A percentile compares a stretch with the other conserved stretches of the same genome.
phyloP scores from a whole-genome alignment of 2,888 invertebrate species.

The Galerucella nymphaeae region DNA sequence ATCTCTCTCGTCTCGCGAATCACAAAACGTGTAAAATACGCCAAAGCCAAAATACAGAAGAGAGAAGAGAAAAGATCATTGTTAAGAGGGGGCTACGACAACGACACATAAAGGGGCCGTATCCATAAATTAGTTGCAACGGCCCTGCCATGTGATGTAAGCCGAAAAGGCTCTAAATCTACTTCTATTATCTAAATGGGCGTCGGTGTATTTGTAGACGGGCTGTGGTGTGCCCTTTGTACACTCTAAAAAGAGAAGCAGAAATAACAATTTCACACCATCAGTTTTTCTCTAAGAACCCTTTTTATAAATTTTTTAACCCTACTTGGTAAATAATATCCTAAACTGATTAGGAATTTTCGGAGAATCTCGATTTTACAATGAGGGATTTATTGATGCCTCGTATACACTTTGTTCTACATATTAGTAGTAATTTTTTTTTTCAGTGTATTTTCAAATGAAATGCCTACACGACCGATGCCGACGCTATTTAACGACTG shows the following conservation, averaged over 20 bases:
- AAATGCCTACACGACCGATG: conserved; percentile 8
- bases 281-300: background rate
- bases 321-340: no score
- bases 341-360: no score
- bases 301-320: background rate
- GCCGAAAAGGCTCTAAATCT: conserved; percentile 64
- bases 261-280: background rate
- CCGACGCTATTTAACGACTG: conserved; percentile 1
- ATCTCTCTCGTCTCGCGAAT: conserved; percentile 29
- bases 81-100: conserved; percentile 36
- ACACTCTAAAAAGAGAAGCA: conserved; percentile 12
- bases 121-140: conserved; percentile 62
- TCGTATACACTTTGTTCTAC: background rate
- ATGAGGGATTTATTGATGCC: no score
- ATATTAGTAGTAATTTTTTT: background rate
- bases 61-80: conserved; percentile 39
- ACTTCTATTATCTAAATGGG: conserved; percentile 65
- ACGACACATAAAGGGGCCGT: conserved; percentile 49
- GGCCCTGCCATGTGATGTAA: conserved; percentile 60
- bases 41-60: conserved; percentile 31
- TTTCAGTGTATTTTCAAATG: conserved; percentile 9
- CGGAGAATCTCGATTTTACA: no score
- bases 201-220: conserved; percentile 63
- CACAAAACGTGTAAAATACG: conserved; percentile 39
- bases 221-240: conserved; percentile 13